Evolutionary conservation across 2,888 invertebrate species (phyloP).

Genomic region (Oligia fasciuncula): DNA sequence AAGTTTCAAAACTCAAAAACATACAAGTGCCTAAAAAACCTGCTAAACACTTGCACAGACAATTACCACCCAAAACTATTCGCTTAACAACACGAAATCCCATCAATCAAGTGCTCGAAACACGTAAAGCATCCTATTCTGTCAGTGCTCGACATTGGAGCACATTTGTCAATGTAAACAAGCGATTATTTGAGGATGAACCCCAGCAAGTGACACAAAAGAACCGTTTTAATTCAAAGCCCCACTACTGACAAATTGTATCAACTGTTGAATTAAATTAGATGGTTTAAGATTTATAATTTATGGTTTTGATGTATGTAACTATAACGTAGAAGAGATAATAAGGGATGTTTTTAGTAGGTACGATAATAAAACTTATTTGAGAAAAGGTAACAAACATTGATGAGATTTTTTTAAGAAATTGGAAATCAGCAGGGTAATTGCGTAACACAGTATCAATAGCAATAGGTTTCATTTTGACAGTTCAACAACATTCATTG

Average conservation of each 20-base stretch:
- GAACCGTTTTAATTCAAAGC: slow-evolving; percentile 79
- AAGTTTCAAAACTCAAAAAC: not conserved
- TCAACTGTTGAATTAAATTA: slow-evolving; percentile 59
- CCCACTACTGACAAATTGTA: slow-evolving; percentile 81
- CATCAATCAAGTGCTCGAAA: slow-evolving; percentile 55
- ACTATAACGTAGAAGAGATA: too few species aligned
- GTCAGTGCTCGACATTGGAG: slow-evolving; percentile 45
- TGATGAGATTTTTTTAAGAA: too few species aligned
- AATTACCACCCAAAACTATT: slow-evolving; percentile 13
- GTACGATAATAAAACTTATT: too few species aligned
- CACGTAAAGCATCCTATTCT: slow-evolving; percentile 32
- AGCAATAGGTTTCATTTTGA: too few species aligned
- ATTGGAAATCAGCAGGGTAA: too few species aligned
- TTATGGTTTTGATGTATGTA: slow-evolving; percentile 7
- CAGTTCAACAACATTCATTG: too few species aligned
- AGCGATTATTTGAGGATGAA: slow-evolving; percentile 81
- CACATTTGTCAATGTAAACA: slow-evolving; percentile 85
- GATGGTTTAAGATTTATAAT: slow-evolving; percentile 41
- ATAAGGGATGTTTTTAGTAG: too few species aligned
- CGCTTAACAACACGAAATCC: slow-evolving; percentile 16
- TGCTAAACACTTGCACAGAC: slow-evolving; percentile 1
- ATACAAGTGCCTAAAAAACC: not conserved
- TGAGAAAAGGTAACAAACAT: too few species aligned
- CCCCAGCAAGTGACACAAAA: slow-evolving; percentile 85
- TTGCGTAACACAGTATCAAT: too few species aligned